Base-by-base conservation (phyloP, 1,140 invertebrate genomes). In the Odontomachus brunneus region DNA sequence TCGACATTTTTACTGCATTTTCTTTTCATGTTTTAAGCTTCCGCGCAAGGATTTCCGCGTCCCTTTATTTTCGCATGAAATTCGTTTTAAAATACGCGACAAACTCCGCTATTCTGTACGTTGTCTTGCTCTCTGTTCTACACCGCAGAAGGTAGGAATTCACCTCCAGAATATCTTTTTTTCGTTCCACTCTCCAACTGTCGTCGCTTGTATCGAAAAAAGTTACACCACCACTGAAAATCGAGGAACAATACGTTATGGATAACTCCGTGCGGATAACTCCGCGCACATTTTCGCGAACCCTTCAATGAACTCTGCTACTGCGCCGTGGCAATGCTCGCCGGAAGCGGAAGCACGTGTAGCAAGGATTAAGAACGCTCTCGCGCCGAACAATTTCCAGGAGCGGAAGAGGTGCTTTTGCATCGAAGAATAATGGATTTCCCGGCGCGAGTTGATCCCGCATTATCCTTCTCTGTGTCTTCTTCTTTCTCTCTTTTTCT, bases 401-500 rank as follows among this genome's bases (percentile, higher is more conserved):
- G 33, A 19, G 14, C 59, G 86, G 51, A 62, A 83, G 53, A 29
- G 26, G 60, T 22, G 67, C 72, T 69, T 85, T 83, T 65, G 53
- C 84, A 88, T 83, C 59, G 65, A 75, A 76, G 74, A 89, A 89
- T 85, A 88, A 84, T 88, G 55, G 80, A 82, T 88, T 76, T 22
- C 60, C 80, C 76, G 55, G 65, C 51, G 14, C 44, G 83, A 85
- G 83, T 80, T 84, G 86, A 87, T 86, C 84, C 65, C 69, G 57
- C 66, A 87, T 87, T 87, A 85, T 85, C 38, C 9, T 7, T 44
- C 38, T 44, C 38, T 44, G 0, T 33, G 29, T 33, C 29, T 5
- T 5, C 29, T 33, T 33, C 29, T 33, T 33, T 33, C 38, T 44
- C 38, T 11, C 29, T 33, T 5, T 33, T 7, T 44, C 38, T 87